A percentile compares a stretch with the other conserved stretches of the same genome.
These are phyloP conservation scores for Osmerus mordax DNA, from an alignment of 2,113 vertebrate species.

Conservation along the genomic window DNA sequence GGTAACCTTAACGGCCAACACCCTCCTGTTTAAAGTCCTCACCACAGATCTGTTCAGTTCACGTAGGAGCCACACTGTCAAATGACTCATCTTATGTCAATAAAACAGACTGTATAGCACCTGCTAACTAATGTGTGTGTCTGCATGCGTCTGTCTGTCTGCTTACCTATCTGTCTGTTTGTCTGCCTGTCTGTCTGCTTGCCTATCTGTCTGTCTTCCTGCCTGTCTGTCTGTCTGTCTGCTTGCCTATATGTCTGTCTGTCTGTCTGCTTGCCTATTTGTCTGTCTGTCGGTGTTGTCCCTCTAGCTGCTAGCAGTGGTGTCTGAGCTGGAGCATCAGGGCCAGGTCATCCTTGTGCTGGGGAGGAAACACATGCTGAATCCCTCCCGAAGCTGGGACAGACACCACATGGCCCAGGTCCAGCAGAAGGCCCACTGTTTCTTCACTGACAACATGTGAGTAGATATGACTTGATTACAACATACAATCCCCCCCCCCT, in stretches of 20 bases:
- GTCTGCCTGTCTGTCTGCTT: constrained; percentile 11
- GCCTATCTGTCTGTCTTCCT: constrained; percentile 25
- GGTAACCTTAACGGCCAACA: not conserved
- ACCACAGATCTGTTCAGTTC: not conserved
- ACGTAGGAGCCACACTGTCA: not conserved
- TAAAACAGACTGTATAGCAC: not conserved
- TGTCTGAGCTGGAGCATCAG: constrained; percentile 73
- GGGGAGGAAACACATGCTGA: constrained; percentile 93
- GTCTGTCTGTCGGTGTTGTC: constrained; percentile 21
- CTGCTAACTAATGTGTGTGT: not conserved
- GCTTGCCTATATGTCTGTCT: constrained; percentile 14
- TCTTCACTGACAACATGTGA: constrained; percentile 94
- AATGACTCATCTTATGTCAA: not conserved
- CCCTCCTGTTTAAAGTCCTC: not conserved
- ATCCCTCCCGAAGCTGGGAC: constrained; percentile 68
- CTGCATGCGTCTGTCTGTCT: constrained; percentile 30
- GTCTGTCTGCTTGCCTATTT: constrained; percentile 1
- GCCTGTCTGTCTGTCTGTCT: constrained; percentile 72
- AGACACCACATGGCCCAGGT: constrained; percentile 75
- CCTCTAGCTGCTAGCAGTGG: constrained; percentile 79
- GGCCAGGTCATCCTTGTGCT: constrained; percentile 81
- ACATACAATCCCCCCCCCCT: too few relatives aligned
- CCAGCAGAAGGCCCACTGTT: constrained; percentile 84
- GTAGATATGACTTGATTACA: constrained; percentile 36
- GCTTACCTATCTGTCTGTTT: constrained; percentile 55